These are phyloP conservation scores for Falco columbarius DNA, from an alignment of 2,797 vertebrate species.

Conservation along the genomic window DNA sequence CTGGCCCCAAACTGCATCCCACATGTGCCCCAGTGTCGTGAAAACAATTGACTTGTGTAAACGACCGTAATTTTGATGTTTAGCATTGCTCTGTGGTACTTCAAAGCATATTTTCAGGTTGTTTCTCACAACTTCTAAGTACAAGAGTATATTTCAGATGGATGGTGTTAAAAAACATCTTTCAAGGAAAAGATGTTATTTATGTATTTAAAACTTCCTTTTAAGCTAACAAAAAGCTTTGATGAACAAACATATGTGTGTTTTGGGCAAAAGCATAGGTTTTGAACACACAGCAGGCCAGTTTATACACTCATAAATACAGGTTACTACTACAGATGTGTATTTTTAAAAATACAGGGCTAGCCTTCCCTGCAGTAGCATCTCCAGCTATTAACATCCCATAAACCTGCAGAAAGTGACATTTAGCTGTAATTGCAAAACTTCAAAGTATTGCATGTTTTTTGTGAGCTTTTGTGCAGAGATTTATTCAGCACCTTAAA, in stretches of 20 bases:
- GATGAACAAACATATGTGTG: not conserved
- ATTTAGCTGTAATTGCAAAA: not conserved
- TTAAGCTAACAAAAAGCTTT: conserved; percentile 10
- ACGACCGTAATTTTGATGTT: not conserved
- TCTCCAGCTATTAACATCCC: not conserved
- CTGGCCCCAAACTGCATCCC: not conserved
- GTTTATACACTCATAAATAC: not conserved
- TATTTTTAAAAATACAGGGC: conserved; percentile 21
- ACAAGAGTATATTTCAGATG: not conserved
- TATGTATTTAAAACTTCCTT: not conserved
- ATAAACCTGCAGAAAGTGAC: conserved; percentile 18
- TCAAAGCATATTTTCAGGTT: not conserved
- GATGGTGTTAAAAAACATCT: not conserved
- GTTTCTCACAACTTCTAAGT: not conserved
- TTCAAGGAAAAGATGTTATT: not conserved
- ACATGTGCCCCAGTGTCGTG: not conserved
- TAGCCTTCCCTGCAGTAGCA: not conserved
- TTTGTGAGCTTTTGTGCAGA: not conserved
- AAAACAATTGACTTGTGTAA: not conserved
- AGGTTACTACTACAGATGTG: not conserved
- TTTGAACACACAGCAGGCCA: not conserved
- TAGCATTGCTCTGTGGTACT: not conserved
- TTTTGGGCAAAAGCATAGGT: not conserved
- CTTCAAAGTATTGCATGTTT: not conserved
- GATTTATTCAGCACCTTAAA: not conserved